Conservation (phyloP, 37 sponge, comb jelly and placozoan genomes). For the Cladorhizidae sp. region DNA sequence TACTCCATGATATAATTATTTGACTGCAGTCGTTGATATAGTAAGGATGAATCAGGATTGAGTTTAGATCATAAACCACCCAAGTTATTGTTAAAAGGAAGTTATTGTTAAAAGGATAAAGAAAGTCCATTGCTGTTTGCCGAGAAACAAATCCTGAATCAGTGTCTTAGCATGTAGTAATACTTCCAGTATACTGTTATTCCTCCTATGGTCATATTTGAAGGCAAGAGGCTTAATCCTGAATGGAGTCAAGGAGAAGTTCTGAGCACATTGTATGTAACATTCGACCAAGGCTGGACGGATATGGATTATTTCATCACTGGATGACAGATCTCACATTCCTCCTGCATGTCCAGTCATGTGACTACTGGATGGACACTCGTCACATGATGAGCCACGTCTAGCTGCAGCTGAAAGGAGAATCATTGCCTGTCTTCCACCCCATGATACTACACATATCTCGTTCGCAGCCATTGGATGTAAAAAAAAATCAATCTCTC, state of each 20-base stretch:
- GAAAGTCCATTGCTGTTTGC: conserved; percentile 12
- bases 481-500: no score
- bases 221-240: conserved; percentile 26
- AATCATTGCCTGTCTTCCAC: no score
- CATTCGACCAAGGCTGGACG: conserved; percentile 51
- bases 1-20: conserved; percentile 21
- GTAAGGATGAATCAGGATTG: conserved; percentile 4
- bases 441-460: no score
- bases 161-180: conserved; percentile 52
- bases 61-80: conserved; percentile 19
- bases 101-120: conserved; percentile 23
- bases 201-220: conserved; percentile 46
- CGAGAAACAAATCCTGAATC: conserved; percentile 40
- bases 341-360: no score
- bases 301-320: conserved; percentile 30
- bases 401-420: no score
- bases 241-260: conserved; percentile 43
- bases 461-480: no score
- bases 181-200: conserved; percentile 39
- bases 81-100: no score
- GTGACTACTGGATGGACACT: no score
- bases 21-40: neutral
- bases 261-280: conserved; percentile 37
- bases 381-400: no score
- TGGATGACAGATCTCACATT: conserved; percentile 38